Evolutionary conservation across 2,888 invertebrate species (phyloP).

Genomic region (Silvanus unidentatus): DNA sequence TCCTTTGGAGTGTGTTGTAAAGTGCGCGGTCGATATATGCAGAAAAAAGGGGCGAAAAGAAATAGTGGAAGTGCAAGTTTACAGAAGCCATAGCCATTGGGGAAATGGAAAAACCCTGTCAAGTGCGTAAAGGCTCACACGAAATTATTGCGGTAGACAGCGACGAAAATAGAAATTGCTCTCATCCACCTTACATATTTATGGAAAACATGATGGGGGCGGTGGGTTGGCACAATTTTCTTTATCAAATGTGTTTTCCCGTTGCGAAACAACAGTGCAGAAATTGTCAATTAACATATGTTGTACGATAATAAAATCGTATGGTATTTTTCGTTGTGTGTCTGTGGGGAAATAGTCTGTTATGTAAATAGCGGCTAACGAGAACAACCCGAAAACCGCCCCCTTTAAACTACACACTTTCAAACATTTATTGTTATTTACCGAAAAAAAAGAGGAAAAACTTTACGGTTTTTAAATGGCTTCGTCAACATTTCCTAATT

Average conservation of each 20-base stretch:
- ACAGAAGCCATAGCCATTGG: neutral
- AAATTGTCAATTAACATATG: constrained; percentile 3
- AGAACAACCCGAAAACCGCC: constrained; percentile 10
- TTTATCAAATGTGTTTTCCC: too few relatives aligned
- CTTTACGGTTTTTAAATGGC: too few relatives aligned
- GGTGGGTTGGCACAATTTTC: neutral
- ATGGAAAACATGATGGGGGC: neutral
- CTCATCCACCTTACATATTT: neutral
- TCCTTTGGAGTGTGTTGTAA: too few relatives aligned
- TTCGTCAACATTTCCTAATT: too few relatives aligned
- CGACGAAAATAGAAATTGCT: too few relatives aligned
- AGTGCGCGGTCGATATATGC: too few relatives aligned
- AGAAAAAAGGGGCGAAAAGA: too few relatives aligned
- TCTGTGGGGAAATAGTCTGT: constrained; percentile 22
- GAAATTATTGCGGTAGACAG: constrained; percentile 12
- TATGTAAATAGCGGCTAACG: constrained; percentile 25
- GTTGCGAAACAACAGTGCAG: neutral
- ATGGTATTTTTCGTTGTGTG: neutral
- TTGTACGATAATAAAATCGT: neutral
- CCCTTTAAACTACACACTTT: neutral
- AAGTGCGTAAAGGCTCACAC: constrained; percentile 16
- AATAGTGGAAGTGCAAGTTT: neutral
- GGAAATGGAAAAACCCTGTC: constrained; percentile 19
- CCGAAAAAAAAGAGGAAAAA: too few relatives aligned
- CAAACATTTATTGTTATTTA: neutral